Evolutionary conservation across 2,888 invertebrate genomes (phyloP).

Genomic region (Chymomyza fuscimana): DNA sequence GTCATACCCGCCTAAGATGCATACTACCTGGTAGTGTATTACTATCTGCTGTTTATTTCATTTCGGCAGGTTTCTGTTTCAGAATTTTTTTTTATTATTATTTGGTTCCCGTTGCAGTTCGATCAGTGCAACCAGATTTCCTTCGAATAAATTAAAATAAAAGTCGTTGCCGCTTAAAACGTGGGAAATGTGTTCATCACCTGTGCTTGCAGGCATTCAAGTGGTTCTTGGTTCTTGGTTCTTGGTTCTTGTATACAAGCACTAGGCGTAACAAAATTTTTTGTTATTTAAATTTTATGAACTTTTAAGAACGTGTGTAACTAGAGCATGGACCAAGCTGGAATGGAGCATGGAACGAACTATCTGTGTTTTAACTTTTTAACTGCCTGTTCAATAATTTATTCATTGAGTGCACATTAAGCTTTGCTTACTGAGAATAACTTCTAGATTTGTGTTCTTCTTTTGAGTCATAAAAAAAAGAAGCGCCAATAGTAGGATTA

Average conservation of each 20-base stretch:
- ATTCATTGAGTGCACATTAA: background rate
- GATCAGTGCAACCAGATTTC: slow-evolving; percentile 66
- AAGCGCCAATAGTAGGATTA: no score
- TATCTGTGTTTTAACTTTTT: no score
- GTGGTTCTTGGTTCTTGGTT: background rate
- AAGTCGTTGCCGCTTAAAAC: slow-evolving; percentile 52
- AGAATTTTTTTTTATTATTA: slow-evolving; percentile 28
- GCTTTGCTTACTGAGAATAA: background rate
- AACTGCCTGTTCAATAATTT: background rate
- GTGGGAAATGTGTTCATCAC: slow-evolving; percentile 73
- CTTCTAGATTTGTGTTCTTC: background rate
- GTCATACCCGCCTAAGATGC: background rate
- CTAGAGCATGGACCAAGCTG: slow-evolving; percentile 10
- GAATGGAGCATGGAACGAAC: background rate
- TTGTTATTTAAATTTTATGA: slow-evolving; percentile 67
- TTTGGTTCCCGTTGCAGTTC: slow-evolving; percentile 59
- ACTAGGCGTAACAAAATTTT: slow-evolving; percentile 45
- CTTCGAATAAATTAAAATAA: slow-evolving; percentile 74
- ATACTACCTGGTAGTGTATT: slow-evolving; percentile 6
- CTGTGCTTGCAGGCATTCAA: slow-evolving; percentile 1
- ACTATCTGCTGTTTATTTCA: slow-evolving; percentile 22
- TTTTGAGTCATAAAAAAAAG: no score
- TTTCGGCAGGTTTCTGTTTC: slow-evolving; percentile 34
- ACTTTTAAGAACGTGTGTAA: slow-evolving; percentile 48
- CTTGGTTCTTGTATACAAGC: slow-evolving; percentile 44